Percentiles rank a stretch among this genome's conserved stretches.
Conservation (phyloP, 1,140 invertebrate species). For the Drosophila nasuta region DNA sequence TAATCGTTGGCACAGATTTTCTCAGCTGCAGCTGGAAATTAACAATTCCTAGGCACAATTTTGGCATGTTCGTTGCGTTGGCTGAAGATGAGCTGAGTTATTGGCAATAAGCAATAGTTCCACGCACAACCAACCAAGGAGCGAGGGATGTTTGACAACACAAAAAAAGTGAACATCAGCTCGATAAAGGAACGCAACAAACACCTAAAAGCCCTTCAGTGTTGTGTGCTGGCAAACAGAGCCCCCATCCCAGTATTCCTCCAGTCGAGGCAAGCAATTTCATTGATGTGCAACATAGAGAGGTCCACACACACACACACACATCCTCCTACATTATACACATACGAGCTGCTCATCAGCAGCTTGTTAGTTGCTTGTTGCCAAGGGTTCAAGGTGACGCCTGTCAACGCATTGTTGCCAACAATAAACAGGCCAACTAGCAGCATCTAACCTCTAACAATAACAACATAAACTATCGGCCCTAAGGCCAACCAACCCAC, state of each 20-base stretch:
- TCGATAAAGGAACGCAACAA: conserved; percentile 18
- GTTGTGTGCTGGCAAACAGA: conserved; percentile 33
- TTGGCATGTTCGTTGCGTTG: conserved; percentile 15
- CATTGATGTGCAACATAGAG: conserved; percentile 9
- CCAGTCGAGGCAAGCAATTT: conserved; percentile 40
- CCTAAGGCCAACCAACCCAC: neutral
- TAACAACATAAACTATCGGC: conserved; percentile 14
- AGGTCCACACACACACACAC: neutral
- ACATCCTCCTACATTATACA: neutral
- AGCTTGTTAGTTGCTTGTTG: conserved; percentile 50
- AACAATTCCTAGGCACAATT: conserved; percentile 38
- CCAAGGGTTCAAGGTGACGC: conserved; percentile 28
- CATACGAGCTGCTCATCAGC: conserved; percentile 45
- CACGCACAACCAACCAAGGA: neutral
- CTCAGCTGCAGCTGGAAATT: conserved; percentile 38
- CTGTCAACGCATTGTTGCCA: conserved; percentile 49
- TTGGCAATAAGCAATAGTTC: conserved; percentile 31
- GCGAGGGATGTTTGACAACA: too few relatives aligned
- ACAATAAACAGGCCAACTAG: conserved; percentile 40
- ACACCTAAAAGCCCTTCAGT: conserved; percentile 18
- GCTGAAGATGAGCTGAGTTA: conserved; percentile 30
- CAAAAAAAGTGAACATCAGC: conserved; percentile 22
- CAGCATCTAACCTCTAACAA: conserved; percentile 24
- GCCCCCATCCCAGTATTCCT: conserved; percentile 4
- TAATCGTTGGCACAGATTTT: conserved; percentile 49